Conservation (phyloP, 2,888 invertebrate species). For the Latrodectus elegans region DNA sequence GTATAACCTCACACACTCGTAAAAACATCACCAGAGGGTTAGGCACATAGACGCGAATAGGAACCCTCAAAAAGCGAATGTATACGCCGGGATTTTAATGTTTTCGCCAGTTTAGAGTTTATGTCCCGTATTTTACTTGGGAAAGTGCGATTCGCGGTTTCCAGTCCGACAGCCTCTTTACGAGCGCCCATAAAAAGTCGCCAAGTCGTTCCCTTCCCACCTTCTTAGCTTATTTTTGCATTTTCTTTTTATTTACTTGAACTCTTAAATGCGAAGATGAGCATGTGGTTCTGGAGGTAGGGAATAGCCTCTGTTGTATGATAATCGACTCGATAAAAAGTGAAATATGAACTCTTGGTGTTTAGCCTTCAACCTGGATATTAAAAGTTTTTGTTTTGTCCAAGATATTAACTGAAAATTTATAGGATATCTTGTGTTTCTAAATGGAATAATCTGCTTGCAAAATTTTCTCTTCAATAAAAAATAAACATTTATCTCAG, state of each 20-base stretch:
- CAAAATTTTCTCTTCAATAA: too few species aligned
- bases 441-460: too few species aligned
- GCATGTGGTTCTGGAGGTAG: too few species aligned
- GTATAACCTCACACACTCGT: constrained; percentile 37
- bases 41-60: not conserved
- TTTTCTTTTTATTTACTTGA: not conserved
- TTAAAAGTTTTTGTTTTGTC: too few species aligned
- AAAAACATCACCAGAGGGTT: constrained; percentile 51
- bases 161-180: constrained; percentile 32
- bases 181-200: constrained; percentile 54
- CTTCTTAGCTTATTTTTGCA: not conserved
- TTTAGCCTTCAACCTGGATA: too few species aligned
- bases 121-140: constrained; percentile 49
- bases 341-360: too few species aligned
- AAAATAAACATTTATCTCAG: too few species aligned
- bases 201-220: not conserved
- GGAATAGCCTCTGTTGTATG: too few species aligned
- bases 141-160: constrained; percentile 45
- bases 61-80: constrained; percentile 8
- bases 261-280: too few species aligned
- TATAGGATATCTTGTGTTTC: too few species aligned
- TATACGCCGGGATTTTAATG: constrained; percentile 53
- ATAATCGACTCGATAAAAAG: too few species aligned
- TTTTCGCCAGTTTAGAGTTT: constrained; percentile 55
- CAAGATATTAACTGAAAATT: too few species aligned